These are phyloP conservation scores for Mormyrus iriodes DNA, from an alignment of 2,113 vertebrate species.

Conservation along the genomic window DNA sequence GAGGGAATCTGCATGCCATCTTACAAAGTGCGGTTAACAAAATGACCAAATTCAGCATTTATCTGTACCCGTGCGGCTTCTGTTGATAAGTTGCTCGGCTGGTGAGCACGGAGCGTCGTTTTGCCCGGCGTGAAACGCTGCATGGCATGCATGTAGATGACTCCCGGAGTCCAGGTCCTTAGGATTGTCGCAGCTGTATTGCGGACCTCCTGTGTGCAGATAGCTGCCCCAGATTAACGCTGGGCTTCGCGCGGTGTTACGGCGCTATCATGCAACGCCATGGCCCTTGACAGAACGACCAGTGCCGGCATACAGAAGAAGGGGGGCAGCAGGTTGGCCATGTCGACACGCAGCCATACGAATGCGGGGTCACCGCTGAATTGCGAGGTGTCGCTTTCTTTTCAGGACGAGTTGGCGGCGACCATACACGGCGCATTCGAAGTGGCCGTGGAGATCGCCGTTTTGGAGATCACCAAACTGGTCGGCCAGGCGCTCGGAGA, in stretches of 20 bases:
- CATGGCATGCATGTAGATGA: background rate
- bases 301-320: background rate
- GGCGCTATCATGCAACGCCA: background rate
- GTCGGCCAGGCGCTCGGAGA: constrained; percentile 42
- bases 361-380: background rate
- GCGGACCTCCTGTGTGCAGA: background rate
- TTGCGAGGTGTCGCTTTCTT: constrained; percentile 33
- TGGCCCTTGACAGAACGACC: background rate
- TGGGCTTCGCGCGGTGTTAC: background rate
- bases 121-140: background rate
- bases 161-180: background rate
- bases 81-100: background rate
- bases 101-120: background rate
- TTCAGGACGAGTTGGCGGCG: constrained; percentile 52
- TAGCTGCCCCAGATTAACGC: background rate
- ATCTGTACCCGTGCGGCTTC: background rate
- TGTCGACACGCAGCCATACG: background rate
- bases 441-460: constrained; percentile 55
- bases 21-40: background rate
- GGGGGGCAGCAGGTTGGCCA: background rate
- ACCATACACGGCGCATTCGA: constrained; percentile 57
- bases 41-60: background rate
- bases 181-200: background rate
- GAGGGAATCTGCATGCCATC: background rate
- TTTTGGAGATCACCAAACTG: constrained; percentile 52